Base-by-base conservation (phyloP, 1,140 invertebrate species). In the Daktulosphaira vitifoliae region DNA sequence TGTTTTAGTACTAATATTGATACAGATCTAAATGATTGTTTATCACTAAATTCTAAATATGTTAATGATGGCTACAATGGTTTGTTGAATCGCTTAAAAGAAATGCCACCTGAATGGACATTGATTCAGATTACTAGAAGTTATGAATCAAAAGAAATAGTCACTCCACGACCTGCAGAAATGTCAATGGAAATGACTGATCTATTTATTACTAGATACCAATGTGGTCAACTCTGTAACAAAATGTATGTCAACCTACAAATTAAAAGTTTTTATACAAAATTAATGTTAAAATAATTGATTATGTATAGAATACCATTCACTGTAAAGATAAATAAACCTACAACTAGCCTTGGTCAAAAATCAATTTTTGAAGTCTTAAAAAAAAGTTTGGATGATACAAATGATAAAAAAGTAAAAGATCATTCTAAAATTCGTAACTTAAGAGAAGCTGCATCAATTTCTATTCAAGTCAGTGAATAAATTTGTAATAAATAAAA, bases 81-180 rank as follows among this genome's bases (percentile, higher is more conserved):
- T 20, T 42, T 68, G 42, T n/a, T 65, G 1, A 11, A 51, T 18
- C 59, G 67, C 13, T 46, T 68, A 37, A 46, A 49, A 49, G 62
- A 68, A 49, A 65, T 68, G 67, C 67, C 67, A n/a, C 37, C 52
- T 23, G 65, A 66, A 59, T 66, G 65, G 65, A 66, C 65, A 48
- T 38, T 66, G 33, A 38, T 66, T 37, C 65, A 59, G 23, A 59
- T 66, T 7, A 62, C 65, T 44, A 56, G 44, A 59, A 48, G 49
- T 18, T 54, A 23, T 15, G 33, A 29, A 9, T 42, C 65, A 0
- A 38, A 56, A 48, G 65, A 66, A 66, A 66, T 78, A 76, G 42
- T 62, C 6, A 62, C 25, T 11, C 42, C 56, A 18, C 44, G 56
- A 18, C 23, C 42, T 18, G 6, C 56, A 48, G 56, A 62, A 7